A percentile compares a stretch with the other conserved stretches of the same genome.
Conservation (phyloP, 1,140 invertebrate species). For the Colletes latitarsis region DNA sequence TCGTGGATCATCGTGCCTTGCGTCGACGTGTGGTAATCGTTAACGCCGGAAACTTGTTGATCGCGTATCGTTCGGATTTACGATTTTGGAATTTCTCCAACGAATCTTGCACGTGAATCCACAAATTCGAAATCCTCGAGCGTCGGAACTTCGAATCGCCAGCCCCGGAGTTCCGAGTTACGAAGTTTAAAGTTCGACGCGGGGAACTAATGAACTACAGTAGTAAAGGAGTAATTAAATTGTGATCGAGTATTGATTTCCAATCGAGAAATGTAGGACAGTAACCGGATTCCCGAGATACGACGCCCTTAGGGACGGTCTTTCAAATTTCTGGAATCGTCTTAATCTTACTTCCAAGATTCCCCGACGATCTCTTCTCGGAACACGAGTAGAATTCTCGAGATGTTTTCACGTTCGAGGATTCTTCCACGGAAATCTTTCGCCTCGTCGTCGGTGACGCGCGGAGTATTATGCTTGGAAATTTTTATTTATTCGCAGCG, state of each 20-base stretch:
- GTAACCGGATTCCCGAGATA: background rate
- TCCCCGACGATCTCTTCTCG: background rate
- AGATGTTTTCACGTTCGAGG: background rate
- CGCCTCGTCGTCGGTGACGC: background rate
- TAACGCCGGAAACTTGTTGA: too few species aligned
- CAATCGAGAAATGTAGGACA: background rate
- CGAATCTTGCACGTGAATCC: too few species aligned
- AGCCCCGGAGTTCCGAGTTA: too few species aligned
- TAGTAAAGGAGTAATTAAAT: background rate
- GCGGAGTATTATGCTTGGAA: background rate
- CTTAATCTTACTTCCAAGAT: background rate
- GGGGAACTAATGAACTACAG: too few species aligned
- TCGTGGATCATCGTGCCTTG: background rate
- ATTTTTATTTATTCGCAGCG: background rate
- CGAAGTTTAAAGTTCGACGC: too few species aligned
- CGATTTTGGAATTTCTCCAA: too few species aligned
- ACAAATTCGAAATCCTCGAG: too few species aligned
- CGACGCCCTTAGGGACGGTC: background rate
- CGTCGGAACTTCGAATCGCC: too few species aligned
- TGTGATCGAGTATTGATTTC: conserved; percentile 14
- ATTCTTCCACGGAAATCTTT: background rate
- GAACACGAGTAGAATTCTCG: background rate
- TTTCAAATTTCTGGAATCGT: background rate
- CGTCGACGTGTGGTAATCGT: too few species aligned
- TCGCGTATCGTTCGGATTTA: too few species aligned